phyloP scores from a whole-genome alignment of 2,797 vertebrate genomes.

The Xiphophorus birchmanni region DNA sequence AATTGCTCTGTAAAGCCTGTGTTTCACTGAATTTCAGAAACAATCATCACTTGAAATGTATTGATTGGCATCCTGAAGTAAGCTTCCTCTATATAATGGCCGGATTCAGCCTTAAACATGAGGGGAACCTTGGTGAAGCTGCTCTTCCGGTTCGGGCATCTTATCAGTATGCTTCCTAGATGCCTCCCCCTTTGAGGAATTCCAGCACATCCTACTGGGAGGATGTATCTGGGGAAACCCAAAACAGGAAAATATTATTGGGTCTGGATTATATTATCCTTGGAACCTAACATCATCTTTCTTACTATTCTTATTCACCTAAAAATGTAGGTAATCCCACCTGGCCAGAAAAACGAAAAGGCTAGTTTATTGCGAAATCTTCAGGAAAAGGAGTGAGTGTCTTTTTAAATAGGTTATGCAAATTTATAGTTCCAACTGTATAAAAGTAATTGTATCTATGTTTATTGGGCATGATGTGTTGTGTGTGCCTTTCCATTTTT shows the following conservation, averaged over 20 bases:
- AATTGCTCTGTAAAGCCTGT: background rate
- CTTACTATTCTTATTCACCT: background rate
- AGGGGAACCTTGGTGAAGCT: background rate
- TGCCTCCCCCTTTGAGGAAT: background rate
- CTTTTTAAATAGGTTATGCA: background rate
- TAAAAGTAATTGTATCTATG: background rate
- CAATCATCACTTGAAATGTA: background rate
- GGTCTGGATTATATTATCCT: background rate
- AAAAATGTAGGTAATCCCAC: background rate
- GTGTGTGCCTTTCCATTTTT: background rate
- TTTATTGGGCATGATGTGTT: background rate
- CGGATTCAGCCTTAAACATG: background rate
- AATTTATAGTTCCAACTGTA: background rate
- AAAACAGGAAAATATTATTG: background rate
- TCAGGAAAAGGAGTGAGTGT: background rate
- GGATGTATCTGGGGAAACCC: background rate
- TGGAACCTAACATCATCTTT: background rate
- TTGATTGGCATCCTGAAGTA: background rate
- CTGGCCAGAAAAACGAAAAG: background rate
- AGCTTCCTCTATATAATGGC: background rate
- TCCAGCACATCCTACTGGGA: background rate
- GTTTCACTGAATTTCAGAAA: background rate
- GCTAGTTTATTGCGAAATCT: background rate
- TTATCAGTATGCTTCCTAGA: background rate
- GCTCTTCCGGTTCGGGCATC: background rate